Conservation (phyloP, 1,140 invertebrate species). For the Achroia grisella region DNA sequence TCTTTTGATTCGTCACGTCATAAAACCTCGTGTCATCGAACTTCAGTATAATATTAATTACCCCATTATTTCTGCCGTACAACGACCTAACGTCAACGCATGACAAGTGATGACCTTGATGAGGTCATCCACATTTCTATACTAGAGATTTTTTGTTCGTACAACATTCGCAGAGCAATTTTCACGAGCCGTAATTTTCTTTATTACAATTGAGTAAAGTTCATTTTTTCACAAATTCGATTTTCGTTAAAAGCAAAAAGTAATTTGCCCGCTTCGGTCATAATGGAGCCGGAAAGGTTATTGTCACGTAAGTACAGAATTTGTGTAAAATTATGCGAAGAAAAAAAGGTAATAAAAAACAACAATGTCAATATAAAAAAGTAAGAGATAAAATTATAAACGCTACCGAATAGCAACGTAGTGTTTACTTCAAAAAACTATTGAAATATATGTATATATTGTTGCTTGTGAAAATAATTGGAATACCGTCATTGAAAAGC, state of each 20-base stretch:
- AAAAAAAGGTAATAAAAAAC: too few species aligned
- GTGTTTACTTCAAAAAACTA: too few species aligned
- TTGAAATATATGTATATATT: too few species aligned
- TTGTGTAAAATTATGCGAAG: neutral
- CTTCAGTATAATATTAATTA: constrained; percentile 31
- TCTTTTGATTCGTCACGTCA: neutral
- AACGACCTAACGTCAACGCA: constrained; percentile 10
- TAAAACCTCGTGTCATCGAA: constrained; percentile 11
- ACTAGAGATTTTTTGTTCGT: neutral
- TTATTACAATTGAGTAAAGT: constrained; percentile 2
- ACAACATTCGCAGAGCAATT: neutral
- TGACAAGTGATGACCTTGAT: constrained; percentile 24
- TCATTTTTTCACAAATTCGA: neutral
- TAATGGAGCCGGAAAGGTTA: constrained; percentile 1
- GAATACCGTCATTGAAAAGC: too few species aligned
- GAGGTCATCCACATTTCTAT: constrained; percentile 20
- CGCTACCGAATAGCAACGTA: too few species aligned
- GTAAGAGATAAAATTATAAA: too few species aligned
- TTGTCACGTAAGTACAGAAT: neutral
- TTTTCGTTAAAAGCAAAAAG: neutral
- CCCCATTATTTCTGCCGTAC: constrained; percentile 29
- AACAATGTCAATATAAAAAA: too few species aligned
- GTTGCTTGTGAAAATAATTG: too few species aligned
- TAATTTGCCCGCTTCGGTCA: neutral
- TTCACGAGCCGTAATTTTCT: neutral